These are phyloP conservation scores for Parnassius apollo DNA, from an alignment of 2,888 invertebrate species.

Conservation along the genomic window DNA sequence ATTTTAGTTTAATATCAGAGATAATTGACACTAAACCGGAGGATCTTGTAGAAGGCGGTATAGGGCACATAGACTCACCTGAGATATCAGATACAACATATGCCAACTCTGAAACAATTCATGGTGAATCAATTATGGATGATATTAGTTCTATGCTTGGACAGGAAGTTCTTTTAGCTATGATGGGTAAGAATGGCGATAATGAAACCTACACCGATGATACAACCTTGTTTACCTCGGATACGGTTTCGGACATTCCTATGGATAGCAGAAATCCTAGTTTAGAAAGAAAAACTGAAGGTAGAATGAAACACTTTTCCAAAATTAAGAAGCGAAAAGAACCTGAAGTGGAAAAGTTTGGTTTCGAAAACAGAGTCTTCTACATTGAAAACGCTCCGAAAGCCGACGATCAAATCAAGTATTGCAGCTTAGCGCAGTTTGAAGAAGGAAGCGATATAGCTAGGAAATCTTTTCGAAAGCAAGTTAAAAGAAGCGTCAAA, in stretches of 20 bases:
- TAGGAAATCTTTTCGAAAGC: conserved; percentile 86
- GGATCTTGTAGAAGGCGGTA: conserved; percentile 75
- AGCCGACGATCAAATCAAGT: conserved; percentile 83
- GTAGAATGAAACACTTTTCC: conserved; percentile 79
- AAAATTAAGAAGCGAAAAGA: conserved; percentile 71
- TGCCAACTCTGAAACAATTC: conserved; percentile 85
- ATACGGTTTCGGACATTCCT: conserved; percentile 74
- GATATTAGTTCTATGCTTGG: conserved; percentile 88
- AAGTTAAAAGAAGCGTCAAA: conserved; percentile 66
- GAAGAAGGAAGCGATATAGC: conserved; percentile 92
- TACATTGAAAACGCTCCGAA: conserved; percentile 76
- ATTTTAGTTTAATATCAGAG: conserved; percentile 86
- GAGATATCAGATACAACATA: conserved; percentile 88
- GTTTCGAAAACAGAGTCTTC: conserved; percentile 87
- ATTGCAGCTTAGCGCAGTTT: conserved; percentile 90
- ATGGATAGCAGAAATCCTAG: conserved; percentile 78
- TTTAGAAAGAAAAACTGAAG: conserved; percentile 80
- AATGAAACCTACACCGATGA: conserved; percentile 87
- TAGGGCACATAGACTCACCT: conserved; percentile 91
- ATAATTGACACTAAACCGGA: conserved; percentile 80
- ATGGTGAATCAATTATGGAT: conserved; percentile 89
- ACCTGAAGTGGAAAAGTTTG: conserved; percentile 80
- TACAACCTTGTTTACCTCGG: conserved; percentile 84
- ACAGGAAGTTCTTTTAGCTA: conserved; percentile 84
- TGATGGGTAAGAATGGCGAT: conserved; percentile 83